Evolutionary conservation across 2,888 invertebrate genomes (phyloP).

Genomic region (Anthophora plumipes): DNA sequence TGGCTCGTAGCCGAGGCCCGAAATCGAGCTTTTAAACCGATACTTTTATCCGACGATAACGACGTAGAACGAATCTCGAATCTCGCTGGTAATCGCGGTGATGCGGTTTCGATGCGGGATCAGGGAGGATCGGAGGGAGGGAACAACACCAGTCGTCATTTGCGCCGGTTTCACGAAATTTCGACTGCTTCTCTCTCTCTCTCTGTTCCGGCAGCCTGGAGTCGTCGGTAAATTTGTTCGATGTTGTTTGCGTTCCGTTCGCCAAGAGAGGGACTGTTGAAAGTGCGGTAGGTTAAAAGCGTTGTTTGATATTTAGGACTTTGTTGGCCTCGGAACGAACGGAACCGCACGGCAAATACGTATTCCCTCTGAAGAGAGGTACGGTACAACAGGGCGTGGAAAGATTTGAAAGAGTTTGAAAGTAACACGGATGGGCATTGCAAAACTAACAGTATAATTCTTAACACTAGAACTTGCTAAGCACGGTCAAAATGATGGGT

Average conservation of each 20-base stretch:
- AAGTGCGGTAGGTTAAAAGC: slow-evolving; percentile 44
- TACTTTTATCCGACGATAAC: slow-evolving; percentile 42
- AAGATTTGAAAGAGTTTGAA: neutral
- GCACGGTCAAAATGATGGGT: too few species aligned
- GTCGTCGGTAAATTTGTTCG: slow-evolving; percentile 55
- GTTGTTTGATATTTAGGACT: slow-evolving; percentile 56
- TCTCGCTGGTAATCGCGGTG: slow-evolving; percentile 47
- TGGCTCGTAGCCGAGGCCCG: slow-evolving; percentile 20
- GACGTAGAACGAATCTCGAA: slow-evolving; percentile 23
- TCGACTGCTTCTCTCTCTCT: slow-evolving; percentile 12
- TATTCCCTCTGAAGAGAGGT: neutral
- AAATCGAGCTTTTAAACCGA: slow-evolving; percentile 49
- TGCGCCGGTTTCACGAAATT: slow-evolving; percentile 36
- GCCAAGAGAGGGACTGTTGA: slow-evolving; percentile 35
- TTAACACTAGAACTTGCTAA: too few species aligned
- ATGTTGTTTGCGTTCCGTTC: slow-evolving; percentile 50
- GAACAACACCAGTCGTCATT: slow-evolving; percentile 30
- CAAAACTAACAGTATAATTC: too few species aligned
- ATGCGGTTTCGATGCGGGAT: slow-evolving; percentile 35
- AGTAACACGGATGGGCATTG: neutral
- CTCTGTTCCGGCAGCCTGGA: neutral
- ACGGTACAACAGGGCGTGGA: neutral
- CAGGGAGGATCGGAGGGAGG: neutral
- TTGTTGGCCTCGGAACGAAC: slow-evolving; percentile 25
- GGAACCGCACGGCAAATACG: slow-evolving; percentile 40